phyloP scores from a whole-genome alignment of 23 tunicate species.

The Styela plicata region DNA sequence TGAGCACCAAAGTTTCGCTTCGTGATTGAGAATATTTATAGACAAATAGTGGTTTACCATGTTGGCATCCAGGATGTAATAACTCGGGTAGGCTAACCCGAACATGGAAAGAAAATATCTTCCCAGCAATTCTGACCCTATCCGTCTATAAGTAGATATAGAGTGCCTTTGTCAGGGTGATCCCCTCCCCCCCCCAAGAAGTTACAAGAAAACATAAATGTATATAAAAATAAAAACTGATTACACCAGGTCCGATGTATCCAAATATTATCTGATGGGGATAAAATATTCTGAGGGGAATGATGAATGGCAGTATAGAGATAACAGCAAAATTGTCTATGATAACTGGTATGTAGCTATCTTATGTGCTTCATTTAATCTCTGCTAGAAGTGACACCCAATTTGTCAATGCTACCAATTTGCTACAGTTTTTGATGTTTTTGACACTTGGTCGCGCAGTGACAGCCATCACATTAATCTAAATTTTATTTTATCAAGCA shows the following conservation, averaged over 20 bases:
- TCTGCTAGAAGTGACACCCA: too few species aligned
- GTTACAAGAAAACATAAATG: not conserved
- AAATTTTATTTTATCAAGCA: too few species aligned
- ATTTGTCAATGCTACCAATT: not conserved
- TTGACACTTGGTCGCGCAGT: too few species aligned
- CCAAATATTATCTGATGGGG: not conserved
- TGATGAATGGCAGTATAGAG: not conserved
- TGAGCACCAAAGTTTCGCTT: not conserved
- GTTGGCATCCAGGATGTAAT: too few species aligned
- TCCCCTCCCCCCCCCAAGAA: not conserved
- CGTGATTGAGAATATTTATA: not conserved
- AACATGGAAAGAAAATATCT: too few species aligned
- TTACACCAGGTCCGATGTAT: not conserved
- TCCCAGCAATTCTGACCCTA: too few species aligned
- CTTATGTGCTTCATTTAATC: not conserved
- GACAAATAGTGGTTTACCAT: too few species aligned
- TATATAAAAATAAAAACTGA: not conserved
- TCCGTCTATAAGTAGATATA: too few species aligned
- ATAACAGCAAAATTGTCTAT: not conserved
- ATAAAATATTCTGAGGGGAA: not conserved
- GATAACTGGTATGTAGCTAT: not conserved
- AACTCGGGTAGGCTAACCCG: too few species aligned
- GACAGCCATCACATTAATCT: not conserved
- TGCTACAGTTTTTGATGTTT: not conserved
- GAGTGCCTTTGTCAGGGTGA: not conserved